Conservation (phyloP, 2,113 vertebrate species). For the Dascyllus trimaculatus region DNA sequence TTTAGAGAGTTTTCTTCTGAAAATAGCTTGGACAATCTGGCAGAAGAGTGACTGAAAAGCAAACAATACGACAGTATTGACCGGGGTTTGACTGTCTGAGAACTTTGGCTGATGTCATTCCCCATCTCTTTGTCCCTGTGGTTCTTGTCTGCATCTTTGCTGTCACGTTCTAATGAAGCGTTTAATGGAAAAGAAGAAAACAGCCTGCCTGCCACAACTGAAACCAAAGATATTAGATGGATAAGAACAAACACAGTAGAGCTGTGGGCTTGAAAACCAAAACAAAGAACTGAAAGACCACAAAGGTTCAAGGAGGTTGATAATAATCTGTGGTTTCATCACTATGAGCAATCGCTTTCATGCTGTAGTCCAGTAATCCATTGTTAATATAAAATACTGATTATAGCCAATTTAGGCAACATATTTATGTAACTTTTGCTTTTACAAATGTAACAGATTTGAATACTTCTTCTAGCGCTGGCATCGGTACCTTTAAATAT, state of each 20-base stretch:
- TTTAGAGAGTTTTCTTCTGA: neutral
- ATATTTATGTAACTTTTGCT: neutral
- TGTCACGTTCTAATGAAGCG: neutral
- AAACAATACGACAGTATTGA: neutral
- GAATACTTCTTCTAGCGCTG: neutral
- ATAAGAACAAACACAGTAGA: no score
- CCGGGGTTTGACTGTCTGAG: neutral
- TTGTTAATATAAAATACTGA: no score
- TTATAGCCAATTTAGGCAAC: neutral
- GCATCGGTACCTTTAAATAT: constrained; percentile 22
- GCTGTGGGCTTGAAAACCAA: no score
- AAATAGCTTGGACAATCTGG: neutral
- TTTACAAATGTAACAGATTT: neutral
- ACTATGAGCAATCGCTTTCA: no score
- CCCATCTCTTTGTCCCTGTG: neutral
- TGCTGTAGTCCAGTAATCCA: no score
- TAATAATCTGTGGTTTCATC: no score
- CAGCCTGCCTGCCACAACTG: neutral
- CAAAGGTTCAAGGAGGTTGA: no score
- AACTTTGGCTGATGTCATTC: neutral
- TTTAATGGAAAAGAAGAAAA: neutral
- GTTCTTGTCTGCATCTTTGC: neutral
- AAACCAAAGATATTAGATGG: neutral
- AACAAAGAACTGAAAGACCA: no score
- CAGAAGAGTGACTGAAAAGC: neutral